Base-by-base conservation (phyloP, 2,888 invertebrate species). In the Pterobdella sp. region DNA sequence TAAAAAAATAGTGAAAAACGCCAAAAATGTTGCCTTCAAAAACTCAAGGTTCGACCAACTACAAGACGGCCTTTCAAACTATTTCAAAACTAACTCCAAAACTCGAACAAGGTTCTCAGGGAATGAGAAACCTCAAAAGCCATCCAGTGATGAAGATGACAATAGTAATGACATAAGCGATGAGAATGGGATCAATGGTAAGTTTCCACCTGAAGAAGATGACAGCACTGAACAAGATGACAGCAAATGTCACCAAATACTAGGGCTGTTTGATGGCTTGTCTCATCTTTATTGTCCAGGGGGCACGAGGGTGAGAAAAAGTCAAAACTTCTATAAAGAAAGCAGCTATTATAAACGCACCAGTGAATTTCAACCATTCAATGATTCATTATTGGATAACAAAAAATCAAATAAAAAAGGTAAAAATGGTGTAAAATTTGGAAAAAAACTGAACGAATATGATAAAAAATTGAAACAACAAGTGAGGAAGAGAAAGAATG, bases 261-360 rank as follows among this genome's bases (percentile, higher is more conserved):
- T 31, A 14, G 68, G 68, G 3, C 66, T 75, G 32, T 73, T 72
- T 35, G 75, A 75, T 32, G 75, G 75, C 29, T 65, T 75, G n/a
- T 75, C 75, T 29, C 73, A 75, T 63, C 64, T 75, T 31, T 75
- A 74, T 37, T 68, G 72, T 18, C 34, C 73, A 4, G 60, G 68
- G 3, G 69, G 69, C n/a, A 67, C 29, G 60, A 68, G 73, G 31
- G 36, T 68, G 4, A 32, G 73, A 31, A 73, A 73, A 64, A 73
- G 73, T 49, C 32, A 68, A 31, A 37, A 73, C 64, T 73, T 73
- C 35, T 73, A 73, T 42, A 69, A 34, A 37, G 69, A 69, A 22
- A 37, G 49, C 26, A 14, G 37, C 52, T 31, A 31, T 32, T 32
- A 49, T 42, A 69, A 52, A 37, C 7, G 31, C 7, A 69, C 29